These are phyloP conservation scores for Dynastes tityus DNA, from an alignment of 2,888 invertebrate species.

Conservation along the genomic window DNA sequence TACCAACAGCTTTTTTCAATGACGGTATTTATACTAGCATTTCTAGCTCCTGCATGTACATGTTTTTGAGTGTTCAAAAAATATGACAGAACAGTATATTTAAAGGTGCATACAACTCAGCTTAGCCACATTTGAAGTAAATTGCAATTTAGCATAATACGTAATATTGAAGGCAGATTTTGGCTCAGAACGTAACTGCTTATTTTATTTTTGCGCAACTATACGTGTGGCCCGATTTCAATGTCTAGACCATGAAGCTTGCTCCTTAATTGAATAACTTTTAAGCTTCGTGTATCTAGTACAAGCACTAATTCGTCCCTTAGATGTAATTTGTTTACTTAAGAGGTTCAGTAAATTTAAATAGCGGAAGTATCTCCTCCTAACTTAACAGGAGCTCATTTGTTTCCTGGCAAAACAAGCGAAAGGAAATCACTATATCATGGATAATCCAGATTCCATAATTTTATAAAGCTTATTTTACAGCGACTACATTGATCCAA, in stretches of 20 bases:
- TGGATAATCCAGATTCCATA: background rate
- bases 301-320: background rate
- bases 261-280: conserved; percentile 36
- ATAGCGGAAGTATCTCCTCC: background rate
- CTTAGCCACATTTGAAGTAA: no score
- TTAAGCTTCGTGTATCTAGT: conserved; percentile 8
- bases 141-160: no score
- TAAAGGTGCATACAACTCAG: no score
- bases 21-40: no score
- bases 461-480: no score
- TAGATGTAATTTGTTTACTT: conserved; percentile 19
- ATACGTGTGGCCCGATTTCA: background rate
- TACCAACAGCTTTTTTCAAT: no score
- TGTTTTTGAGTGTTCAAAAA: no score
- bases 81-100: no score
- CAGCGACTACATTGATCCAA: no score
- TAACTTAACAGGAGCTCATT: background rate
- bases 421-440: background rate
- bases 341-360: conserved; percentile 23
- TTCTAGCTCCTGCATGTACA: no score
- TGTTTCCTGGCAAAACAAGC: conserved; percentile 8
- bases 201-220: background rate
- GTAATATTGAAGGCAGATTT: no score
- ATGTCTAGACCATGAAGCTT: background rate
- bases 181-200: no score